These are phyloP conservation scores for Brachionus calyciflorus DNA, from an alignment of 1,140 invertebrate genomes.

Conservation along the genomic window DNA sequence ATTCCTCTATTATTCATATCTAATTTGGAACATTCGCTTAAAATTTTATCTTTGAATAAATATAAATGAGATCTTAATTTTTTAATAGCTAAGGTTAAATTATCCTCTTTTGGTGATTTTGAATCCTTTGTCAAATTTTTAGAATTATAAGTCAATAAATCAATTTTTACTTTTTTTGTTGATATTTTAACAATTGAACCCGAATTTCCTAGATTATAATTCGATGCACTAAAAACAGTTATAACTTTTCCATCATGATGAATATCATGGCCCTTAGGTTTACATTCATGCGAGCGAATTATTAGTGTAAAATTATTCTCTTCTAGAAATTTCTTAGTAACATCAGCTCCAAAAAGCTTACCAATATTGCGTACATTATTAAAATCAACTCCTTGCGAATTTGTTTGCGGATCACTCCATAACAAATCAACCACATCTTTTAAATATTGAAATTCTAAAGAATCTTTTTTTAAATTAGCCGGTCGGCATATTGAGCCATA, in stretches of 20 bases:
- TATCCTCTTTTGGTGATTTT: constrained; percentile 73
- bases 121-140: constrained; percentile 54
- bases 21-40: constrained; percentile 20
- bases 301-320: constrained; percentile 39
- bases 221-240: constrained; percentile 82
- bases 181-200: constrained; percentile 71
- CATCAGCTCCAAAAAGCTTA: constrained; percentile 37
- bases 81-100: constrained; percentile 21
- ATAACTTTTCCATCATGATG: constrained; percentile 63
- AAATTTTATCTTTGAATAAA: constrained; percentile 56
- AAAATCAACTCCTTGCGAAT: background rate
- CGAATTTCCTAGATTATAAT: constrained; percentile 81
- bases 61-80: constrained; percentile 14
- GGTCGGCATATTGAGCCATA: constrained; percentile 22
- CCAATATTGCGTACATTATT: constrained; percentile 35
- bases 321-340: constrained; percentile 42
- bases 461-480: constrained; percentile 13
- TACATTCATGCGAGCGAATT: constrained; percentile 46
- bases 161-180: constrained; percentile 72
- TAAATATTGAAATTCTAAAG: constrained; percentile 16
- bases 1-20: constrained; percentile 23
- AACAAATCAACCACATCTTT: constrained; percentile 44
- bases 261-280: constrained; percentile 44
- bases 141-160: constrained; percentile 55
- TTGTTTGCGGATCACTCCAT: constrained; percentile 47